Percentiles rank a stretch among this genome's conserved stretches.
These are phyloP conservation scores for Odontomyia ornata DNA, from an alignment of 2,888 invertebrate species.

Conservation along the genomic window DNA sequence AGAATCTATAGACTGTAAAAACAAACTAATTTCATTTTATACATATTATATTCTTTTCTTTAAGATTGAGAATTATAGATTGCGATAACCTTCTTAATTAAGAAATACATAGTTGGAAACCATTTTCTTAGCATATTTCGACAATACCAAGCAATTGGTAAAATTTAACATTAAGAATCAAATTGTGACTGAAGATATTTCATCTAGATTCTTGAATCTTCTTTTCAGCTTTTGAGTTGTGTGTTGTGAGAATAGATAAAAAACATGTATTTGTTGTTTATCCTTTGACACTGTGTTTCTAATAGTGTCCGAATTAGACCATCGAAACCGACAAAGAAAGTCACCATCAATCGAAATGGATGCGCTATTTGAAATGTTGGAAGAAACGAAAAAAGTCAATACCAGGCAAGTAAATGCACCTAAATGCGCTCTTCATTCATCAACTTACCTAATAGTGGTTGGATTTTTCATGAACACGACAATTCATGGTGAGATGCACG, in stretches of 20 bases:
- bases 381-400: conserved; percentile 26
- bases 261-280: not conserved
- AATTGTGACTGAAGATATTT: not conserved
- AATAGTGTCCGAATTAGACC: not conserved
- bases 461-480: not conserved
- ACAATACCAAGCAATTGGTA: too few species aligned
- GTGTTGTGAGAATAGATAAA: not conserved
- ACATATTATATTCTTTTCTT: too few species aligned
- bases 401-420: conserved; percentile 26
- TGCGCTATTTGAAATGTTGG: conserved; percentile 32
- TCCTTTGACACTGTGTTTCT: not conserved
- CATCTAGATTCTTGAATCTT: conserved; percentile 28
- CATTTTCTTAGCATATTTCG: too few species aligned
- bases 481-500: not conserved
- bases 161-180: too few species aligned
- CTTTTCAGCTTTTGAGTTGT: conserved; percentile 27
- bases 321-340: not conserved
- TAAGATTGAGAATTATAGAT: too few species aligned
- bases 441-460: too few species aligned
- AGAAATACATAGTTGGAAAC: too few species aligned
- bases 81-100: too few species aligned
- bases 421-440: not conserved
- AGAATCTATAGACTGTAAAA: too few species aligned
- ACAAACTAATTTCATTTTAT: too few species aligned
- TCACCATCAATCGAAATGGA: conserved; percentile 17